Evolutionary conservation across 2,888 invertebrate genomes (phyloP).

Genomic region (Andrena trimmerana): DNA sequence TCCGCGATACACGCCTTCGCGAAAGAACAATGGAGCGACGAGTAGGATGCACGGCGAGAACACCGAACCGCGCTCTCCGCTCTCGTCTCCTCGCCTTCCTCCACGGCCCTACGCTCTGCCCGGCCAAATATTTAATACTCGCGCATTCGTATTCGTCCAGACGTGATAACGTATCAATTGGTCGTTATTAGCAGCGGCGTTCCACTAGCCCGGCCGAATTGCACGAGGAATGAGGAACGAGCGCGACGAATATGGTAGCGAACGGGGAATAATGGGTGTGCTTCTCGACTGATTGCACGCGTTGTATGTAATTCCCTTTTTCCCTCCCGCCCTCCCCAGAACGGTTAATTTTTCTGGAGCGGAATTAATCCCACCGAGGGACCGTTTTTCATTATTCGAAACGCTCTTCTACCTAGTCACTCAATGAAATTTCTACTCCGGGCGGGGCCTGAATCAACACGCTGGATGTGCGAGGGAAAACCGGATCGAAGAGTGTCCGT

Average conservation of each 20-base stretch:
- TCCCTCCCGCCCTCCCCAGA: not conserved
- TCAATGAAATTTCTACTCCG: conserved; percentile 23
- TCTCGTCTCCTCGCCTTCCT: too few relatives aligned
- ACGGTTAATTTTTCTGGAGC: conserved; percentile 33
- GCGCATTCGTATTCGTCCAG: not conserved
- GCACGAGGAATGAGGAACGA: conserved; percentile 15
- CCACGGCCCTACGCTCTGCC: too few relatives aligned
- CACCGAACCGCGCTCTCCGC: conserved; percentile 5
- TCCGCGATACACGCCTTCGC: conserved; percentile 24
- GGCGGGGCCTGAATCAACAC: conserved; percentile 29
- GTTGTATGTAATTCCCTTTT: not conserved
- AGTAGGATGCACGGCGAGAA: conserved; percentile 33
- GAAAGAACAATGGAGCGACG: conserved; percentile 52
- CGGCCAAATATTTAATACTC: conserved; percentile 32
- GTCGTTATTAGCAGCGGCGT: conserved; percentile 24
- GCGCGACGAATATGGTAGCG: conserved; percentile 23
- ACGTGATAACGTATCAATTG: conserved; percentile 42
- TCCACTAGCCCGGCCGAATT: not conserved
- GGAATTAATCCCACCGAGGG: conserved; percentile 26
- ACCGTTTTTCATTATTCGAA: conserved; percentile 44
- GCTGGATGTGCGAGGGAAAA: conserved; percentile 22
- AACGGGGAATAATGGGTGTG: conserved; percentile 12
- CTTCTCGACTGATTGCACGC: conserved; percentile 16
- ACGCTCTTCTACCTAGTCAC: conserved; percentile 11
- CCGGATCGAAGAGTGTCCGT: not conserved